These are phyloP conservation scores for Noturus placidus DNA, from an alignment of 2,113 vertebrate species.

Conservation along the genomic window DNA sequence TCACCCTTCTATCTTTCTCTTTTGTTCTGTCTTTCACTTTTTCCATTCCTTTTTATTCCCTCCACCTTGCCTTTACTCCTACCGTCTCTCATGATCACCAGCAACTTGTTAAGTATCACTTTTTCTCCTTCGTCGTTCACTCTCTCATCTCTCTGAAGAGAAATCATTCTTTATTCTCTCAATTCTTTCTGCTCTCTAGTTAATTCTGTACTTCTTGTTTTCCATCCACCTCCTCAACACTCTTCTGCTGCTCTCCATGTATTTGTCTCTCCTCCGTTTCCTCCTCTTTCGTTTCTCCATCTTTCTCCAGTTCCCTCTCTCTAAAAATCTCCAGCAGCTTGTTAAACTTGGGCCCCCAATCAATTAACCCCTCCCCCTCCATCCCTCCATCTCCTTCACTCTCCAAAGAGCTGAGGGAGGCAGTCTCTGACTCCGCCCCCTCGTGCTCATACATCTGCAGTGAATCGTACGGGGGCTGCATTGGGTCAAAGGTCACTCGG, in stretches of 20 bases:
- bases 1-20: not conserved
- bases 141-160: not conserved
- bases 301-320: conserved; percentile 67
- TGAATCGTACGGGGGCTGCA: conserved; percentile 86
- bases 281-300: not conserved
- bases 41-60: conserved; percentile 38
- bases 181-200: no score
- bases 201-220: not conserved
- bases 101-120: not conserved
- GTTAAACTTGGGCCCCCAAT: conserved; percentile 82
- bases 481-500: conserved; percentile 81
- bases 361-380: conserved; percentile 60
- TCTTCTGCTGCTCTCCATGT: conserved; percentile 44
- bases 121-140: not conserved
- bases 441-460: conserved; percentile 87
- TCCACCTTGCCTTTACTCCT: conserved; percentile 6
- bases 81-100: not conserved
- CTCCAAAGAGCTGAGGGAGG: conserved; percentile 84
- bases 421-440: conserved; percentile 79
- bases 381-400: conserved; percentile 69
- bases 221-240: not conserved
- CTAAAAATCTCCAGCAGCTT: conserved; percentile 81
- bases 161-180: not conserved
- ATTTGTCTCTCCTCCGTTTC: not conserved
- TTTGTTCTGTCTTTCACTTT: not conserved